Base-by-base conservation (phyloP, 2,888 invertebrate species). In the Plagiodera versicolora region DNA sequence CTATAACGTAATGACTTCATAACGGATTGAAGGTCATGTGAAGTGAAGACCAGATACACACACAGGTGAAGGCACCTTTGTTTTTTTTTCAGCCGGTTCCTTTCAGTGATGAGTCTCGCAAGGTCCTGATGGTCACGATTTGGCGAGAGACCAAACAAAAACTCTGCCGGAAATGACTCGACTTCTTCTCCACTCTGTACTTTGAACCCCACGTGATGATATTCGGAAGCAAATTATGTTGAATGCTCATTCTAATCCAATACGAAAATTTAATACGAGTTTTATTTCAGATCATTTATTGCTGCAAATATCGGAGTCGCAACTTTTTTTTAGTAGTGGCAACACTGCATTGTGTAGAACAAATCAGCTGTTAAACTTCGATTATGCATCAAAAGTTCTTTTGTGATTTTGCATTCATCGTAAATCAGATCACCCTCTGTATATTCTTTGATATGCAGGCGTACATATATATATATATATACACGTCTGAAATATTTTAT, bases 1-100 rank as follows among this genome's bases (percentile, higher is more conserved):
- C n/a, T 67, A 60, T 62, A 46, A 64, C 68, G 67, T 67, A 70
- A 70, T 69, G 67, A 61, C 65, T 63, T 65, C 67, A 69, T 72
- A 71, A 72, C 72, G 71, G 70, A 66, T 63, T 68, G 71, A 72
- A 72, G 72, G 72, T 68, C 72, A 67, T 70, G 72, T 70, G 72
- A 72, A 72, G 69, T 71, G n/a, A 71, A 71, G 63, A 60, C 60
- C 49, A 60, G 59, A 59, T 58, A 57, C 61, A 60, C 63, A 55
- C 59, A 60, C 63, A 59, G 61, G 66, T 64, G 65, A 39, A 39
- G 39, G 39, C 39, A 39, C 39, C 14, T 39, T 39, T 39, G 39
- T 39, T 39, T 39, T 39, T 39, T 14, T 65, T n/a, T 66, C 66
- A 63, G 61, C 57, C 62, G 63, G 65, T 60, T 67, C 70, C 65